Conservation (phyloP, 2,888 invertebrate genomes). For the Trypoxylon attenuatum region DNA sequence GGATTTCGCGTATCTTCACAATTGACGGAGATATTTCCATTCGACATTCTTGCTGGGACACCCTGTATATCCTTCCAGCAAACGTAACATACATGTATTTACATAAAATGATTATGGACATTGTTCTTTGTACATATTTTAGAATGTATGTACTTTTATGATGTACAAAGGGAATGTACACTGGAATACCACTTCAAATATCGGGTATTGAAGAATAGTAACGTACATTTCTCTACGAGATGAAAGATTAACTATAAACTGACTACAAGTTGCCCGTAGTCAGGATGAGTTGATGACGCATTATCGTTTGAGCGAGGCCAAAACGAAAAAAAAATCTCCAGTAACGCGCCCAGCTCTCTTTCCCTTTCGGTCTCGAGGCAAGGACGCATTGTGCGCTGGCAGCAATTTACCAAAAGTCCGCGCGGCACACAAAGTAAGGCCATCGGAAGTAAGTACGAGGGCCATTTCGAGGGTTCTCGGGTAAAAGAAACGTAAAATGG, state of each 20-base stretch:
- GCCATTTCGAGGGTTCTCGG: not conserved
- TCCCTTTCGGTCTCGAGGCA: not conserved
- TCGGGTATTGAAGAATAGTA: too few relatives aligned
- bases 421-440: not conserved
- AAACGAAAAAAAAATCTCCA: not conserved
- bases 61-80: too few relatives aligned
- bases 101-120: too few relatives aligned
- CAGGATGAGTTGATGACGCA: constrained; percentile 12
- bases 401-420: constrained; percentile 6
- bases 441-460: not conserved
- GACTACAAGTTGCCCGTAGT: constrained; percentile 3
- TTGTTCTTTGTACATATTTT: too few relatives aligned
- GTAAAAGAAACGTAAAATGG: not conserved
- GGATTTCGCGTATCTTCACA: too few relatives aligned
- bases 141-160: too few relatives aligned
- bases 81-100: too few relatives aligned
- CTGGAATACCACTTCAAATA: too few relatives aligned
- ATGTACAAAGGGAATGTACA: too few relatives aligned
- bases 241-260: constrained; percentile 2
- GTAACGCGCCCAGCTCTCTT: not conserved
- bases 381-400: not conserved
- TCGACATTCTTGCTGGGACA: too few relatives aligned
- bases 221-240: not conserved
- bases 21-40: too few relatives aligned
- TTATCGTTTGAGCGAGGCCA: constrained; percentile 6